Evolutionary conservation across 92 coral and sea anemone species (phyloP), one percentile per base, ranked within the genome.

Genomic region (Porites rus): DNA sequence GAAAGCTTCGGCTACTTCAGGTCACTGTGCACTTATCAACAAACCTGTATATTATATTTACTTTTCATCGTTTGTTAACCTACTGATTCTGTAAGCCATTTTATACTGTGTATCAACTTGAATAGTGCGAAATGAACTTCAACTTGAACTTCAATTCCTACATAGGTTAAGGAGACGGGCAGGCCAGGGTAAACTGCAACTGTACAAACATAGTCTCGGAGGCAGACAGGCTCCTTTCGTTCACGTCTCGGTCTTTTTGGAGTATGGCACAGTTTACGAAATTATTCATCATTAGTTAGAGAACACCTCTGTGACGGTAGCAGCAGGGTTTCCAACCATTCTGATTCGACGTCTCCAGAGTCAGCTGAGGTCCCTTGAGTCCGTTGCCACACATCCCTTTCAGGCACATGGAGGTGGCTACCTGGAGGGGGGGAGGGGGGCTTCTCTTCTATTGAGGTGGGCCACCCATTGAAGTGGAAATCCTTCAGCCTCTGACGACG

Each of bases 241-340:
- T 77, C 69, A 2, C 69, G 81, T 58, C 16, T 65, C 85, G 64
- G 84, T 69, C 75, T 80, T 2, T 65, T 75, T 51, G 52, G 75
- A 51, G 31, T 54, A 16, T 20, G 52, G 56, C 46, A 63, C 12
- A 38, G 46, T 51, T 66, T 75, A 66, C 0, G 20, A 28, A 21
- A 16, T 80, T 14, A 38, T 51, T 11, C 84, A 54, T 56, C 1
- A 10, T 21, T 46, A 9, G 8, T 28, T 52, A 22, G 7, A 66
- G 65, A 51, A 18, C 21, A 74, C 64, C 54, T 51, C 75, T 17
- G 64, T 25, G 84, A 18, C 9, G 8, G 16, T 77, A 54, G 9
- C 25, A 19, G 46, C 86, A 82, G 86, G 86, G 58, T 4, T 31
- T 71, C 86, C 86, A 82, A 25, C 69, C 86, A 82, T 60, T 82